phyloP scores from a whole-genome alignment of 2,888 invertebrate genomes.

The Ptilodon capucinus region DNA sequence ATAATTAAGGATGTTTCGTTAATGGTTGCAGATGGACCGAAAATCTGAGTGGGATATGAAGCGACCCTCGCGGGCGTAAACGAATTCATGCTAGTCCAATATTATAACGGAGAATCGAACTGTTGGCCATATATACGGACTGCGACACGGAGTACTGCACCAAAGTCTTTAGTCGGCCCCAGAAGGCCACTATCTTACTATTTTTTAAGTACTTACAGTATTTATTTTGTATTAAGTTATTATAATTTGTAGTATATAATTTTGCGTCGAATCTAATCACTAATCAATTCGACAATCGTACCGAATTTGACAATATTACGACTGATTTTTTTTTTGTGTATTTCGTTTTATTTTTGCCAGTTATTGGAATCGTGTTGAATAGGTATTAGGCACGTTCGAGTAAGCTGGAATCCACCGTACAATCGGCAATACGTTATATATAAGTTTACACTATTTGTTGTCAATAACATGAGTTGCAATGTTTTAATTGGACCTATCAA shows the following conservation, averaged over 20 bases:
- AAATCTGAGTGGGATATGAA: constrained; percentile 23
- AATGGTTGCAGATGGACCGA: constrained; percentile 37
- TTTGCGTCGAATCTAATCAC: constrained; percentile 39
- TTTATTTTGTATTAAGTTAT: constrained; percentile 75
- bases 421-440: constrained; percentile 22
- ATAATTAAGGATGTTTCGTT: too few species aligned
- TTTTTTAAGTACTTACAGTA: constrained; percentile 78
- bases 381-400: constrained; percentile 21
- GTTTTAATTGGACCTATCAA: constrained; percentile 23
- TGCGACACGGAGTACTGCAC: constrained; percentile 60
- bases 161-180: constrained; percentile 67
- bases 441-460: constrained; percentile 21
- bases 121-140: constrained; percentile 70
- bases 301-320: constrained; percentile 51
- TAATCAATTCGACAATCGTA: constrained; percentile 42
- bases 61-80: constrained; percentile 46
- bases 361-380: constrained; percentile 12
- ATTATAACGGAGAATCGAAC: constrained; percentile 74
- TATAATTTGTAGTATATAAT: constrained; percentile 48
- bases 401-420: constrained; percentile 18
- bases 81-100: constrained; percentile 81
- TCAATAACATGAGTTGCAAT: constrained; percentile 18
- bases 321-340: constrained; percentile 55
- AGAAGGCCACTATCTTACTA: constrained; percentile 42
- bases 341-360: constrained; percentile 27